Evolutionary conservation across 2,113 vertebrate species (phyloP), one percentile per base, ranked within the genome.

Genomic region (Percopsis transmontana): DNA sequence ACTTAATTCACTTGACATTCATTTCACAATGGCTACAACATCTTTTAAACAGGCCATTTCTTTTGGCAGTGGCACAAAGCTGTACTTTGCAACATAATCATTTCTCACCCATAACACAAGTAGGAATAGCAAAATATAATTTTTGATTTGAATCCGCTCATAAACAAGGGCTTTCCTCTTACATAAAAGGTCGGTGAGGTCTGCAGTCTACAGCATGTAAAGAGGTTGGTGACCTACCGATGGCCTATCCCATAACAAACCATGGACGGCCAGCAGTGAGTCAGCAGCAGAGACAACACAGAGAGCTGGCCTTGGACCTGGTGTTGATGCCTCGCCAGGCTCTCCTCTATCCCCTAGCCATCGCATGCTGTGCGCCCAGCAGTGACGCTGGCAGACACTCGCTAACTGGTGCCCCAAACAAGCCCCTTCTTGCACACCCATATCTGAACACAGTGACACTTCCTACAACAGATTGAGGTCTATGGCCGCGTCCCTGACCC

Each of bases 291-390:
- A 19, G 23, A 44, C 56, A 16, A 42, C 57, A 57, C 19, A 19
- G 6, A 68, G 38, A 56, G n/a, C 27, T 38, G 50, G 11, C 20
- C 38, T 73, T 57, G 62, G 57, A 68, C 56, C 55, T 21, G 12
- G 27, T 58, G 55, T 48, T 41, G 72, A 71, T 68, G 62, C 58
- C 59, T 42, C 41, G 72, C 70, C 53, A 67, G 53, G 54, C 74
- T 61, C 58, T 71, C 52, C 39, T 52, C 77, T 58, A 70, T 56
- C 18, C 45, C 58, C 1, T 20, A 4, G 7, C 51, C 41, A 38
- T 61, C 38, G 66, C 41, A 10, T 41, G 47, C 55, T 7, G 6
- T 56, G 27, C 8, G 50, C 19, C 58, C 70, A 27, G 47, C 12
- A 57, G 42, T 57, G 50, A 56, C 9, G 39, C 58, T 56, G 65